Evolutionary conservation across 1,140 invertebrate species (phyloP).

Genomic region (Drosophila pseudoananassae): DNA sequence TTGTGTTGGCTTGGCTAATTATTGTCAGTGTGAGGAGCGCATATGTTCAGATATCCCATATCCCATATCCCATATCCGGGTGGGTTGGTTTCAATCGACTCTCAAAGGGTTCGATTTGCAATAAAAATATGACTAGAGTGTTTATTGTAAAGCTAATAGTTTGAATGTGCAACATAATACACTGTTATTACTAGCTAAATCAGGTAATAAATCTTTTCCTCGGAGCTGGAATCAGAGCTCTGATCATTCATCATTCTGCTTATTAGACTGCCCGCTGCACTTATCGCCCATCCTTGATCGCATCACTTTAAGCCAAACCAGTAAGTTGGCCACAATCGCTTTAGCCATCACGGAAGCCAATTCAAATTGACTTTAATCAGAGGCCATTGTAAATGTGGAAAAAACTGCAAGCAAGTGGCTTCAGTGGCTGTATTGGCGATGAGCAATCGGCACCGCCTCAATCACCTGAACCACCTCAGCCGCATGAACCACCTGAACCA

Average conservation of each 20-base stretch:
- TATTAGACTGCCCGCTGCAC: conserved; percentile 20
- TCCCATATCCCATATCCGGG: conserved; percentile 22
- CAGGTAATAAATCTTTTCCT: not conserved
- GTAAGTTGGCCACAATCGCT: conserved; percentile 49
- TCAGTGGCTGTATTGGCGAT: conserved; percentile 39
- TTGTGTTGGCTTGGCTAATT: conserved; percentile 68
- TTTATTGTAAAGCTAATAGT: not conserved
- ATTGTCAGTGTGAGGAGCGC: conserved; percentile 62
- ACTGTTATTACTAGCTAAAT: not conserved
- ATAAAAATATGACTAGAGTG: not conserved
- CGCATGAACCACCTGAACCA: conserved; percentile 23
- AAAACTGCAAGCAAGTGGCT: conserved; percentile 52
- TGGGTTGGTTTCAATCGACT: not conserved
- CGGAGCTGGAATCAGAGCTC: not conserved
- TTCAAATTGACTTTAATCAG: conserved; percentile 57
- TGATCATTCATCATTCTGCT: not conserved
- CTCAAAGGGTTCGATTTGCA: conserved; percentile 9
- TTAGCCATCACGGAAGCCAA: conserved; percentile 61
- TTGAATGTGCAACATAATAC: not conserved
- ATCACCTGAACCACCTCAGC: conserved; percentile 1
- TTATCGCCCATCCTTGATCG: conserved; percentile 45
- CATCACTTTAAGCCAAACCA: conserved; percentile 48
- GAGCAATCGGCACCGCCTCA: conserved; percentile 49
- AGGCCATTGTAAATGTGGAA: conserved; percentile 56
- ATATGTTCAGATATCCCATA: conserved; percentile 68